phyloP scores from a whole-genome alignment of 2,797 vertebrate species.

The Merluccius polli region DNA sequence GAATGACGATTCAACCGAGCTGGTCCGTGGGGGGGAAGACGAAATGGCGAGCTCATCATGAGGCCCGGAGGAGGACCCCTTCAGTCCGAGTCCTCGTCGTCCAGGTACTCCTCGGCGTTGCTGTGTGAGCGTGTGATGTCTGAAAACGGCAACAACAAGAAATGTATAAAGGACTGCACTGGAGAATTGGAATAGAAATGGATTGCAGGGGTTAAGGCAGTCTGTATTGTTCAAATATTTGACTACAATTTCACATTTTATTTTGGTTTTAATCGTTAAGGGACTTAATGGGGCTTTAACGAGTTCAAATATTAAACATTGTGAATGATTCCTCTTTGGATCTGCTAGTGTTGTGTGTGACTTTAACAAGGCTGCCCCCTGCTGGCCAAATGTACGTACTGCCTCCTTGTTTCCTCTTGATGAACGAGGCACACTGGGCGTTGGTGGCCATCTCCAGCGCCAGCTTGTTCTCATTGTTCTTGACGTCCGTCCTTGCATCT shows the following conservation, averaged over 20 bases:
- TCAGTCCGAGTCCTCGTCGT: constrained; percentile 96
- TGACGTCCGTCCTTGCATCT: constrained; percentile 89
- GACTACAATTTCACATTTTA: background rate
- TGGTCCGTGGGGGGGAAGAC: background rate
- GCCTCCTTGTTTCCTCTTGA: constrained; percentile 83
- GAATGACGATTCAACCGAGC: background rate
- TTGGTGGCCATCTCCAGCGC: constrained; percentile 95
- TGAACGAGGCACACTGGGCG: constrained; percentile 86
- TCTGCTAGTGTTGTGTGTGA: background rate
- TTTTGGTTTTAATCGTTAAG: background rate
- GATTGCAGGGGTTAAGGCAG: background rate
- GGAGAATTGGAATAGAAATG: background rate
- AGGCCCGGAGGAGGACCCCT: background rate
- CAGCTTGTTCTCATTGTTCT: constrained; percentile 95
- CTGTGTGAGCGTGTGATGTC: constrained; percentile 81
- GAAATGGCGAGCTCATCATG: background rate
- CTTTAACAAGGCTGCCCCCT: constrained; percentile 20
- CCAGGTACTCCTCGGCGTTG: constrained; percentile 96
- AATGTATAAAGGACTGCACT: background rate
- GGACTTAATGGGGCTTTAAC: background rate
- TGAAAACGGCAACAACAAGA: constrained; percentile 48
- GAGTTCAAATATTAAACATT: background rate
- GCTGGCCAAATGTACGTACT: constrained; percentile 56
- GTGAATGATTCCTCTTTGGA: background rate
- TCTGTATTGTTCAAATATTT: background rate